A percentile compares a stretch with the other conserved stretches of the same genome.
phyloP scores from a whole-genome alignment of 1,140 invertebrate genomes.

The Apis dorsata region DNA sequence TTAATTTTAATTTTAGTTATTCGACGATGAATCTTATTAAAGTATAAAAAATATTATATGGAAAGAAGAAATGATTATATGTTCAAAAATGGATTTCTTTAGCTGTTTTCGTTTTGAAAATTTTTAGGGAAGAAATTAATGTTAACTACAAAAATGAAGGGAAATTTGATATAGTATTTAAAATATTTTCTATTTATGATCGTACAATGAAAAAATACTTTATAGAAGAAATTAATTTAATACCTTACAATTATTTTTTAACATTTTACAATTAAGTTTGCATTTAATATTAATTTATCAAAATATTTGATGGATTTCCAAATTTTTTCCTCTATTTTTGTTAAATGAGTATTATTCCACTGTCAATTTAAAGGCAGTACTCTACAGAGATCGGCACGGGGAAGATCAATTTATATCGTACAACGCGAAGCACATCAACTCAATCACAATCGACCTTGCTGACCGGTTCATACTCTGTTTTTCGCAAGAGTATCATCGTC shows the following conservation, averaged over 20 bases:
- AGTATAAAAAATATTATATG: background rate
- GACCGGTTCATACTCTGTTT: conserved; percentile 65
- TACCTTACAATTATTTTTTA: background rate
- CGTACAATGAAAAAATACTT: background rate
- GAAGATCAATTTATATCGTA: conserved; percentile 67
- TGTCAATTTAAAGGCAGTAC: conserved; percentile 51
- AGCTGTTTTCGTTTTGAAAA: too few relatives aligned
- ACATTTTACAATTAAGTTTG: background rate
- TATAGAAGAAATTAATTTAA: background rate
- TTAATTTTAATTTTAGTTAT: conserved; percentile 15
- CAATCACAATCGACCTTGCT: conserved; percentile 71
- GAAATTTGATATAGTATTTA: too few relatives aligned
- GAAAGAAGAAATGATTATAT: background rate
- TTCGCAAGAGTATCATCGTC: conserved; percentile 59
- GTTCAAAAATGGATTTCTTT: too few relatives aligned
- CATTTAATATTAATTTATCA: background rate
- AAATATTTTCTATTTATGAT: background rate
- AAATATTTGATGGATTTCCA: background rate
- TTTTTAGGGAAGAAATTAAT: too few relatives aligned
- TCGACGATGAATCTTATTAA: background rate
- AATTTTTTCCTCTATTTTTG: background rate
- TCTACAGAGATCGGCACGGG: conserved; percentile 58
- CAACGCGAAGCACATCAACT: conserved; percentile 59
- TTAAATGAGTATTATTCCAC: conserved; percentile 2
- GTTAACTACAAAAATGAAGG: too few relatives aligned